Evolutionary conservation across 2,113 vertebrate genomes (phyloP).

Genomic region (Calidris pugnax): DNA sequence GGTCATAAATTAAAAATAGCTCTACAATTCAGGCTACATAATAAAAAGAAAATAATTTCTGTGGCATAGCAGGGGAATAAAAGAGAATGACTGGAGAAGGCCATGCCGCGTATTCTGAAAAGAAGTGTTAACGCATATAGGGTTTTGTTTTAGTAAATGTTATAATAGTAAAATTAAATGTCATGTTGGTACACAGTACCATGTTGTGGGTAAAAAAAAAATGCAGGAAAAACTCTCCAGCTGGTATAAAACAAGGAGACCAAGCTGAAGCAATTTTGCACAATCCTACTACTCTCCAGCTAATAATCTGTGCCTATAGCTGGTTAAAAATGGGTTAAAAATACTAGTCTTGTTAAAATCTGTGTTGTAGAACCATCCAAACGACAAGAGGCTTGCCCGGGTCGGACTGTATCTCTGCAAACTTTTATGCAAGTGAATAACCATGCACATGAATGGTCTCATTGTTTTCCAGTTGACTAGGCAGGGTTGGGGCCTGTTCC

Average conservation of each 20-base stretch:
- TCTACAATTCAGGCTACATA: neutral
- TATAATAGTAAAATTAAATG: neutral
- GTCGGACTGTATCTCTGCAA: neutral
- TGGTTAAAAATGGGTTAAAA: neutral
- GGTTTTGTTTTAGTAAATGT: neutral
- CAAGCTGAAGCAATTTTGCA: neutral
- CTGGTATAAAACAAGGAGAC: neutral
- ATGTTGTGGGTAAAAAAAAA: neutral
- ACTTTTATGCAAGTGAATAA: slow-evolving; percentile 43
- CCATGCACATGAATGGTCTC: slow-evolving; percentile 43
- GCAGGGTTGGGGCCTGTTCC: slow-evolving; percentile 7
- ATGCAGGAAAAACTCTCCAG: neutral
- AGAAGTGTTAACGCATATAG: neutral
- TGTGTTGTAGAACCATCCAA: neutral
- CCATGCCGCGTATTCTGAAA: neutral
- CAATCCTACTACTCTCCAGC: fast-evolving
- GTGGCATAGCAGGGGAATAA: neutral
- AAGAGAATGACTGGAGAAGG: neutral
- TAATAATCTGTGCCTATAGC: neutral
- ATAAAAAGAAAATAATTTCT: neutral
- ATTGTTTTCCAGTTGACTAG: slow-evolving; percentile 33
- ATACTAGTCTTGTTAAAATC: neutral
- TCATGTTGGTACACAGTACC: neutral
- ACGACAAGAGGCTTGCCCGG: neutral
- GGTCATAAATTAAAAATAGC: slow-evolving; percentile 47